Evolutionary conservation across 2,797 vertebrate species (phyloP).

Genomic region (Chromobotia macracanthus): DNA sequence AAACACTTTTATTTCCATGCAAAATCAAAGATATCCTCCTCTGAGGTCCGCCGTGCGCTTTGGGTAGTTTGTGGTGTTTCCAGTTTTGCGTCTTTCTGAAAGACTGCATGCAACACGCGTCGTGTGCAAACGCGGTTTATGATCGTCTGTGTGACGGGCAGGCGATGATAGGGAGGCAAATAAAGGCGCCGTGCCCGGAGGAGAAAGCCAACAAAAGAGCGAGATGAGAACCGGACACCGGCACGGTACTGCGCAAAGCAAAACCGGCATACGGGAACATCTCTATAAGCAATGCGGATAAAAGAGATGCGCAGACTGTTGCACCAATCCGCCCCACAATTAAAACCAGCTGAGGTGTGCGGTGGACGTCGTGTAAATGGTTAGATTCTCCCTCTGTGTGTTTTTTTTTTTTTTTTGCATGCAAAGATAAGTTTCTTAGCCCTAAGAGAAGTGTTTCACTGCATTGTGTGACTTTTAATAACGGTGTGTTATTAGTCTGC

Average conservation of each 20-base stretch:
- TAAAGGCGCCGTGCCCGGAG: neutral
- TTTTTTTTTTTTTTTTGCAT: neutral
- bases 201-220: conserved; percentile 13
- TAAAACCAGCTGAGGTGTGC: conserved; percentile 26
- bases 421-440: conserved; percentile 8
- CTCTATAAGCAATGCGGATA: neutral
- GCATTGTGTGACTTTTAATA: conserved; percentile 27
- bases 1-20: conserved; percentile 46
- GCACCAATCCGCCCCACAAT: neutral
- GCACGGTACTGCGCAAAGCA: conserved; percentile 5
- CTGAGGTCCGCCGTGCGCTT: conserved; percentile 36
- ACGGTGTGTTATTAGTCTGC: conserved; percentile 24
- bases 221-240: conserved; percentile 17
- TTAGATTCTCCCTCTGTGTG: conserved; percentile 1
- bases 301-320: too few relatives aligned
- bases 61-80: neutral
- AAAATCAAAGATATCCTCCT: conserved; percentile 35
- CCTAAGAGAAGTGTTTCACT: neutral
- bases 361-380: too few relatives aligned
- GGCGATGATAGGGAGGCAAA: neutral
- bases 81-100: neutral
- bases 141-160: neutral
- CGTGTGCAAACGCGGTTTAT: neutral
- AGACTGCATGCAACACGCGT: conserved; percentile 3
- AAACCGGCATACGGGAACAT: neutral